Base-by-base conservation (phyloP, 2,113 vertebrate genomes). In the Lutjanus erythropterus region DNA sequence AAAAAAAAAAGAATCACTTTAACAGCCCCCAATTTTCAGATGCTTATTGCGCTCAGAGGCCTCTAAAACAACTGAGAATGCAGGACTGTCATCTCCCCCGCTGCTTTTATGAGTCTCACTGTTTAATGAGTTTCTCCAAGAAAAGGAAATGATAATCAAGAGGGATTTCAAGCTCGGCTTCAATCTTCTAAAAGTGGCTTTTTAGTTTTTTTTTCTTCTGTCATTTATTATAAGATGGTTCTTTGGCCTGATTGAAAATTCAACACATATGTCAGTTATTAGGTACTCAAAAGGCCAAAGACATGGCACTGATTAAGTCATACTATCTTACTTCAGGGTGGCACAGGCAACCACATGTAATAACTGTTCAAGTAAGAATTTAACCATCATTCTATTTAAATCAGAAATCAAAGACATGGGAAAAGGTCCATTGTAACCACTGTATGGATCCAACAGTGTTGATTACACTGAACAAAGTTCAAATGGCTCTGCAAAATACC, bases 91-190 rank as follows among this genome's bases (percentile, higher is more conserved):
- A 85, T 81, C 81, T 90, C 84, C 77, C 84, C 88, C 47, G 88
- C 87, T 86, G 83, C 72, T 90, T 89, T 92, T 86, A 91, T 77
- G 89, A 85, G 82, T 84, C 83, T 66, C 71, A 71, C 85, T 85
- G 64, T 90, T 93, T 94, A 93, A 94, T 92, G 88, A 87, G 87
- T 91, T 93, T 91, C 87, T 91, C 88, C 82, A 90, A 85, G 87
- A 92, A 91, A 87, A 88, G 83, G 73, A 91, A 88, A 89, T 88
- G 61, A 87, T 92, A 83, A 90, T 92, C 82, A 89, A 85, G 86
- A 89, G 78, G 80, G 85, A 86, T 86, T 93, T 92, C 74, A 75
- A 83, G 85, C 85, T 86, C 62, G 7, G 46, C 82, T 91, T 87
- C 80, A 70, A 61, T 81, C 84, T 84, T 86, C 56, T 80, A 81